These are phyloP conservation scores for Meandrusa payeni DNA, from an alignment of 2,888 invertebrate species.

Conservation along the genomic window DNA sequence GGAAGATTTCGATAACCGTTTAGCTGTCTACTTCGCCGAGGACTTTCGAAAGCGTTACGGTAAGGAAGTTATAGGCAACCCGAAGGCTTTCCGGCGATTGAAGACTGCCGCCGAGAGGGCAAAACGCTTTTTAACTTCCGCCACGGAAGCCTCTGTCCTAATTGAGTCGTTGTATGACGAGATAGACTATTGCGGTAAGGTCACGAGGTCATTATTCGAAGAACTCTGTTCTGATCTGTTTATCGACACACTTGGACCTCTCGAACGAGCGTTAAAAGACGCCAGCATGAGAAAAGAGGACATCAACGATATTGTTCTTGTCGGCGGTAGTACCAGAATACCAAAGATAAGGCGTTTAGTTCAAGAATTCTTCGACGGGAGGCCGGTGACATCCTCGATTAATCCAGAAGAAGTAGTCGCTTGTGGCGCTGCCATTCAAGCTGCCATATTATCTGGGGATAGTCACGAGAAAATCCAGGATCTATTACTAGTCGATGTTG, in stretches of 20 bases:
- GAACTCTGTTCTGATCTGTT: conserved; percentile 64
- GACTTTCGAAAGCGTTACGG: conserved; percentile 51
- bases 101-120: conserved; percentile 54
- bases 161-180: conserved; percentile 48
- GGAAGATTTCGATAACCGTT: conserved; percentile 61
- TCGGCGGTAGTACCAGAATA: conserved; percentile 62
- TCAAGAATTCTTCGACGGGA: conserved; percentile 47
- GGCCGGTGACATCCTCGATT: conserved; percentile 41
- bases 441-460: conserved; percentile 49
- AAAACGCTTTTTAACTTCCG: conserved; percentile 49
- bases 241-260: conserved; percentile 43
- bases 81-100: conserved; percentile 44
- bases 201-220: conserved; percentile 54
- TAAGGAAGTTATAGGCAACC: conserved; percentile 39
- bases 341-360: conserved; percentile 53
- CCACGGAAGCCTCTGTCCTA: conserved; percentile 43
- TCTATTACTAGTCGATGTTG: conserved; percentile 51
- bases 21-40: conserved; percentile 55
- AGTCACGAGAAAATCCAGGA: conserved; percentile 42
- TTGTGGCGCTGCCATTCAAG: conserved; percentile 61
- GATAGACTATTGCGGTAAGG: conserved; percentile 47
- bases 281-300: conserved; percentile 46
- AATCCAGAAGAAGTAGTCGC: conserved; percentile 67
- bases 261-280: conserved; percentile 46
- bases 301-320: conserved; percentile 50